These are phyloP conservation scores for Cataglyphis cursor DNA, from an alignment of 2,888 invertebrate genomes.

Conservation along the genomic window DNA sequence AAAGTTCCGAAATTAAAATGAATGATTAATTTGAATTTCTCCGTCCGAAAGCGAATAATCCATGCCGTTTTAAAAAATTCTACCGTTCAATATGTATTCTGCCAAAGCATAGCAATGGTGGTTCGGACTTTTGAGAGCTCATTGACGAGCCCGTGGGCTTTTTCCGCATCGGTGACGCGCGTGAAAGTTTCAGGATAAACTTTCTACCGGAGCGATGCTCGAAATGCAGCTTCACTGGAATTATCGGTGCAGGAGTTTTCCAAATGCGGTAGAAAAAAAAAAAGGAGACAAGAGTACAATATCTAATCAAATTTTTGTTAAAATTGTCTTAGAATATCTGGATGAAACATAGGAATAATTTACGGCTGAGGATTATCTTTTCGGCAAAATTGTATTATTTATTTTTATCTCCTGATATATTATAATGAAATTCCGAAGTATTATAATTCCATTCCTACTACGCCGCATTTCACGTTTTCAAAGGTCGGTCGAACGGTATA, in stretches of 20 bases:
- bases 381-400: neutral
- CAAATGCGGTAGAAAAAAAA: constrained; percentile 34
- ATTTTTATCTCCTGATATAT: neutral
- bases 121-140: constrained; percentile 61
- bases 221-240: constrained; percentile 72
- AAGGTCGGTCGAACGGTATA: constrained; percentile 52
- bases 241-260: constrained; percentile 65
- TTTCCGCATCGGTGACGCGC: constrained; percentile 69
- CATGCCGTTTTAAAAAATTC: constrained; percentile 43
- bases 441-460: neutral
- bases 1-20: constrained; percentile 17
- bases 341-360: neutral
- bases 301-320: constrained; percentile 5
- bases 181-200: constrained; percentile 73
- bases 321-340: neutral
- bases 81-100: constrained; percentile 33
- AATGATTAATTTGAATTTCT: constrained; percentile 21
- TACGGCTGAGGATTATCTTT: neutral
- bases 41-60: constrained; percentile 18
- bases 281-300: neutral
- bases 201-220: constrained; percentile 70
- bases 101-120: constrained; percentile 23
- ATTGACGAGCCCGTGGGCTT: constrained; percentile 64
- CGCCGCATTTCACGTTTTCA: constrained; percentile 22
- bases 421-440: constrained; percentile 14